A percentile compares a stretch with the other conserved stretches of the same genome.
Evolutionary conservation across 2,797 vertebrate species (phyloP).

Genomic region (Enteromius anoplus): DNA sequence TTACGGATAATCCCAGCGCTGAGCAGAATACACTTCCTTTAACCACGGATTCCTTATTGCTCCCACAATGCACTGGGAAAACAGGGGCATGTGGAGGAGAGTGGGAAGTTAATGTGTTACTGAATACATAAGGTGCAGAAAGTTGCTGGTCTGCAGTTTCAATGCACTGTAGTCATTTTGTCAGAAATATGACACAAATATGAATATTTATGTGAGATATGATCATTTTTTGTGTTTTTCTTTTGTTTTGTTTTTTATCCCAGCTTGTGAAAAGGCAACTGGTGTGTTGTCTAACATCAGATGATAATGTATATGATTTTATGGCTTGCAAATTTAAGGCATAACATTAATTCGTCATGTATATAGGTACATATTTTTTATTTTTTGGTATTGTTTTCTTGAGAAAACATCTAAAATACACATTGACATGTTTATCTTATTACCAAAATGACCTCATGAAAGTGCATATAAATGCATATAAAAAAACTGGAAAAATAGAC

Average conservation of each 20-base stretch:
- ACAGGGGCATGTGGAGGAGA: conserved; percentile 55
- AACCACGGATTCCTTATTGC: conserved; percentile 50
- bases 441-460: background rate
- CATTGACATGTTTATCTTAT: background rate
- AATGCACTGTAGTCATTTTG: background rate
- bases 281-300: background rate
- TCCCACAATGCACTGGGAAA: conserved; percentile 22
- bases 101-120: background rate
- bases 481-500: too few species aligned
- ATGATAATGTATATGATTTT: background rate
- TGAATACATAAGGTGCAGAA: background rate
- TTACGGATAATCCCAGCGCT: conserved; percentile 73
- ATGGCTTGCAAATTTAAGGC: background rate
- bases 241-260: background rate
- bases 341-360: background rate
- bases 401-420: background rate
- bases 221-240: background rate
- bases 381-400: background rate
- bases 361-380: background rate
- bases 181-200: background rate
- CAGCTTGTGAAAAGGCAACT: background rate
- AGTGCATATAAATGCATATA: too few species aligned
- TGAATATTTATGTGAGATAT: background rate
- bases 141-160: background rate
- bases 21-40: conserved; percentile 55